These are phyloP conservation scores for Centroberyx gerrardi DNA, from an alignment of 2,797 vertebrate species.

Conservation along the genomic window DNA sequence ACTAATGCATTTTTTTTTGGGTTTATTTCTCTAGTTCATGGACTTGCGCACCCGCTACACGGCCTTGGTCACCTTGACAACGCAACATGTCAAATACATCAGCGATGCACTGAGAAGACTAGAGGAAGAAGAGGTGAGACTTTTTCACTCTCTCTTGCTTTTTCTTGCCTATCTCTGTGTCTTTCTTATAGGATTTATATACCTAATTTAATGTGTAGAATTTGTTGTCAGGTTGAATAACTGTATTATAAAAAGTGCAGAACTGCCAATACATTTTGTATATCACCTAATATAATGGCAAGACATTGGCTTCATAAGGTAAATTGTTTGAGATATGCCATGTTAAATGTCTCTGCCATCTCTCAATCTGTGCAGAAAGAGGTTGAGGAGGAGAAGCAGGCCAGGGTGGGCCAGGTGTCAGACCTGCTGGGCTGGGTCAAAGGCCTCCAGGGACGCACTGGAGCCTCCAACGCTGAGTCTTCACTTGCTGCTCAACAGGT, in stretches of 20 bases:
- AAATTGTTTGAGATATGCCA: neutral
- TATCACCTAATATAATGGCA: neutral
- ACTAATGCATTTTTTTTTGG: neutral
- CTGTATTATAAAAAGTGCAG: too few species aligned
- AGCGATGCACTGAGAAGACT: constrained; percentile 94
- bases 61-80: constrained; percentile 95
- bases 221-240: too few species aligned
- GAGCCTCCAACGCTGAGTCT: constrained; percentile 84
- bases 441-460: constrained; percentile 85
- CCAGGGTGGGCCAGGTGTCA: constrained; percentile 93
- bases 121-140: constrained; percentile 94
- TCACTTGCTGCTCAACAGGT: constrained; percentile 96
- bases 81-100: constrained; percentile 98
- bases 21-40: constrained; percentile 90
- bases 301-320: neutral
- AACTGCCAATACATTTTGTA: too few species aligned
- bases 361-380: constrained; percentile 88
- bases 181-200: neutral
- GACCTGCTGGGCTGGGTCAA: constrained; percentile 93
- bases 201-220: neutral
- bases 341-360: neutral
- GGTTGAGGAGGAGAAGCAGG: constrained; percentile 97
- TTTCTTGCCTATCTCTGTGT: neutral
- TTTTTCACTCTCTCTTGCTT: neutral
- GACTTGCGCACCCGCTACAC: constrained; percentile 97